Base-by-base conservation (phyloP, 2,888 invertebrate species). In the Augochlorella aurata region DNA sequence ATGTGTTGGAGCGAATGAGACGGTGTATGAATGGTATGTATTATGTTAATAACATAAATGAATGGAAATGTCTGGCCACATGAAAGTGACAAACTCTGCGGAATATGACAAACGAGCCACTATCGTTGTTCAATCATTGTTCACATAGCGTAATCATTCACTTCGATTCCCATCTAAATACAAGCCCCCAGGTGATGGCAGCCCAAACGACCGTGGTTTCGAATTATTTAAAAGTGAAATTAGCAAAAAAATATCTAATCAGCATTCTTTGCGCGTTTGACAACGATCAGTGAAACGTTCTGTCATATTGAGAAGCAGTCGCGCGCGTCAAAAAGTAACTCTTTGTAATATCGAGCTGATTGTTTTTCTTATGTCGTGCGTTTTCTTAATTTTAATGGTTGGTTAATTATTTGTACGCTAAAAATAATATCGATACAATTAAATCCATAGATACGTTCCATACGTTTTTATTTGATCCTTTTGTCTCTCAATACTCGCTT, bases 331-430 rank as follows among this genome's bases (percentile, higher is more conserved):
- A 63, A 86, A 70, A 24, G 54, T 66, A 74, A 82, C 54, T 77
- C 76, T 82, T 87, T 87, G 77, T 81, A 83, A 86, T 84, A 78
- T 81, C 66, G 67, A 77, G 82, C 67, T 73, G 73, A 81, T 81
- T 79, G 79, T 87, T 83, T 63, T 82, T 82, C 80, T 88, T 89
- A 89, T 83, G 73, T 83, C 84, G 82, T 45, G 76, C 71, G 81
- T 87, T 74, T 81, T 79, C 79, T 71, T 87, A 87, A 86, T 87
- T 90, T 89, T 88, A 86, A 87, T 85, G 88, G 85, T 90, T 92
- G 89, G 88, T 91, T 92, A 91, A 92, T 92, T 92, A 92, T 92
- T 92, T 92, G 92, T 92, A 92, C 89, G 89, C 88, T 89, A 89
- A 81, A 65, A 91, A 92, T 91, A 91, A 90, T 91, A 91, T 79